These are phyloP conservation scores for Choreutis nemorana DNA, from an alignment of 2,888 invertebrate genomes.

Conservation along the genomic window DNA sequence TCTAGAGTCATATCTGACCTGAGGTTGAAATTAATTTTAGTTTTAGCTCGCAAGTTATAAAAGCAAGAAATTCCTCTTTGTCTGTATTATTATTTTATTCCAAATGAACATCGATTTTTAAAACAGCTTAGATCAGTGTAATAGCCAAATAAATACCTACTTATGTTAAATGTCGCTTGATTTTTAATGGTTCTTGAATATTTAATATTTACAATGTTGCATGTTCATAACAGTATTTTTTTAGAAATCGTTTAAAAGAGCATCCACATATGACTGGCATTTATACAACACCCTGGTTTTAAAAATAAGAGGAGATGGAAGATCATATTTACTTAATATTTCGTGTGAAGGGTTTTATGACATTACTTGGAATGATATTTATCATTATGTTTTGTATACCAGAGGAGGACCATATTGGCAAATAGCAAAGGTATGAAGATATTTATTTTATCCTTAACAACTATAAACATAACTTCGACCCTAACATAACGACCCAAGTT, in stretches of 20 bases:
- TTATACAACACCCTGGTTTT: slow-evolving; percentile 78
- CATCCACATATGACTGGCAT: slow-evolving; percentile 76
- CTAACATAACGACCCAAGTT: no score
- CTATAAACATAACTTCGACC: neutral
- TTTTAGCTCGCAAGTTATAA: no score
- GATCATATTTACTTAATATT: slow-evolving; percentile 86
- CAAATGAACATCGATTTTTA: neutral
- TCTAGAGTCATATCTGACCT: no score
- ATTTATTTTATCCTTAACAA: no score
- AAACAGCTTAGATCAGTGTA: neutral
- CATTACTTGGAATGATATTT: slow-evolving; percentile 88
- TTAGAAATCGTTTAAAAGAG: slow-evolving; percentile 83
- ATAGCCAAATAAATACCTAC: no score
- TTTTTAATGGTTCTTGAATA: no score
- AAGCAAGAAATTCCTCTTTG: no score
- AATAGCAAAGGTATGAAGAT: slow-evolving; percentile 78
- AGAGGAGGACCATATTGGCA: slow-evolving; percentile 99
- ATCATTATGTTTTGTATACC: slow-evolving; percentile 87
- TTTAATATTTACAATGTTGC: no score
- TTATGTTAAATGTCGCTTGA: no score
- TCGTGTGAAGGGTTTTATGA: slow-evolving; percentile 80
- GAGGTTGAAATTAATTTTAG: no score
- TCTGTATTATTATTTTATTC: neutral
- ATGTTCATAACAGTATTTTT: slow-evolving; percentile 1
- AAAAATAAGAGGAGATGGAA: slow-evolving; percentile 91